Percentiles rank a stretch among this genome's conserved stretches.
Conservation (phyloP, 2,888 invertebrate genomes). For the Drosophila peninsularis region DNA sequence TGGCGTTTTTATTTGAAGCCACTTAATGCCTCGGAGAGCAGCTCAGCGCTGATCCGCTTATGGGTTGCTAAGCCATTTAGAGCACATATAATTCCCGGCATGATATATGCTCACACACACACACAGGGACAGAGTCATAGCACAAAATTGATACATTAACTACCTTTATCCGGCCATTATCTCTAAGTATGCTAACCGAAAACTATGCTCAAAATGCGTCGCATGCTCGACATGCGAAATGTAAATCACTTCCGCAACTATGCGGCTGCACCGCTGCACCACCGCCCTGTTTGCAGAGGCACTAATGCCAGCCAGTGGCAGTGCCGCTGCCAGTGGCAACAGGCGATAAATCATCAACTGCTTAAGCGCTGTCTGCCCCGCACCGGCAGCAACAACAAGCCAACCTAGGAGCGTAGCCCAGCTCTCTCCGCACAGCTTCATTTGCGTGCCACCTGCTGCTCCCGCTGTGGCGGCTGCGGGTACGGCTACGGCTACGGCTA, state of each 20-base stretch:
- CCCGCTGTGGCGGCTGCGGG: constrained; percentile 9
- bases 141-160: constrained; percentile 73
- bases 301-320: constrained; percentile 50
- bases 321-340: constrained; percentile 53
- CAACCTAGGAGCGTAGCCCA: constrained; percentile 13
- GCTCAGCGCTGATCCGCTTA: constrained; percentile 19
- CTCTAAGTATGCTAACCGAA: constrained; percentile 61
- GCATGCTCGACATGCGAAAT: constrained; percentile 71
- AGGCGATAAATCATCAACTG: constrained; percentile 77
- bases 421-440: constrained; percentile 19
- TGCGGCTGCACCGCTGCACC: constrained; percentile 33
- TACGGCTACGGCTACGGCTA: constrained; percentile 7
- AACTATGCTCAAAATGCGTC: constrained; percentile 76
- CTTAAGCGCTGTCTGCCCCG: constrained; percentile 67
- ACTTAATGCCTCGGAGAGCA: constrained; percentile 9
- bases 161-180: constrained; percentile 80
- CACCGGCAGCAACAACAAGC: constrained; percentile 24
- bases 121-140: neutral
- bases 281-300: constrained; percentile 10
- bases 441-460: constrained; percentile 59
- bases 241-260: constrained; percentile 76
- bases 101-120: constrained; percentile 48
- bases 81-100: constrained; percentile 34
- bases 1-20: neutral
- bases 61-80: constrained; percentile 38